Evolutionary conservation across 2,797 vertebrate species (phyloP).

Genomic region (Platalea minor): DNA sequence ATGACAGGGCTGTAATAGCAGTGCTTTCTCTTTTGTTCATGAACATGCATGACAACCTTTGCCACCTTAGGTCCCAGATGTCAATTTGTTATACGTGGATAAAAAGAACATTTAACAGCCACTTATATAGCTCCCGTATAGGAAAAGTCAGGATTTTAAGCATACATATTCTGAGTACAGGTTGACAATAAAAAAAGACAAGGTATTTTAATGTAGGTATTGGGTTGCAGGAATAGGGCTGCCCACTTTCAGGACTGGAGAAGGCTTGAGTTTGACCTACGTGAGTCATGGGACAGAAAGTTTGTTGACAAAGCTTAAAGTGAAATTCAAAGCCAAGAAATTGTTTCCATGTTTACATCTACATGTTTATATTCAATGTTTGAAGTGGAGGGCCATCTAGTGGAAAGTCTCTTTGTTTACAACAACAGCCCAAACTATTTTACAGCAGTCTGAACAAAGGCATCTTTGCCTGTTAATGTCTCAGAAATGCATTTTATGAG

Average conservation of each 20-base stretch:
- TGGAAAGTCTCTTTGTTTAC: not conserved
- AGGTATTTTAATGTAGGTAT: not conserved
- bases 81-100: not conserved
- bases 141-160: not conserved
- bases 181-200: not conserved
- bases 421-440: not conserved
- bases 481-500: not conserved
- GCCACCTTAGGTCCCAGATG: not conserved
- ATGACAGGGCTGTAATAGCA: not conserved
- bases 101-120: not conserved
- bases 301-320: not conserved
- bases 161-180: not conserved
- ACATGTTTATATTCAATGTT: not conserved
- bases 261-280: not conserved
- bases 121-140: not conserved
- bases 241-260: not conserved
- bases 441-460: not conserved
- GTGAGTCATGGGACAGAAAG: not conserved
- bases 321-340: not conserved
- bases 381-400: conserved; percentile 58
- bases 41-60: not conserved
- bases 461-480: not conserved
- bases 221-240: not conserved
- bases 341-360: not conserved
- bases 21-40: not conserved